Conservation (phyloP, 1,140 invertebrate species). For the Oryzaephilus surinamensis region DNA sequence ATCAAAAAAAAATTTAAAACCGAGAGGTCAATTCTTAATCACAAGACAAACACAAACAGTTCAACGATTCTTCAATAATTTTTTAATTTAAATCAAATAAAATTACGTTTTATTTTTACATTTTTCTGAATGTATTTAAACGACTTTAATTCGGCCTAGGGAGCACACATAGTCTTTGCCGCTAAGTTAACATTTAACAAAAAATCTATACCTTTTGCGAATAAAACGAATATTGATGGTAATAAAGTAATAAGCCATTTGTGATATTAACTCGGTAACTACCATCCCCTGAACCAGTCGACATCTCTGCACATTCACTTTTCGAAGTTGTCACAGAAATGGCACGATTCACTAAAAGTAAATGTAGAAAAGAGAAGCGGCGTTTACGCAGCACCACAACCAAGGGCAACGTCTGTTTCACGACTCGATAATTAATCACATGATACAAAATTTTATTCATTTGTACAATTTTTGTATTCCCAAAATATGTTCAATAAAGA, state of each 20-base stretch:
- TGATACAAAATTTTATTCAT: no score
- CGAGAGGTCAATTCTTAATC: no score
- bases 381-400: conserved; percentile 15
- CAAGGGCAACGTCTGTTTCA: conserved; percentile 11
- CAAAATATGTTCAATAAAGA: no score
- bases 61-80: no score
- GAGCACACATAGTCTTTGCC: neutral
- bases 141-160: conserved; percentile 1
- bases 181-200: neutral
- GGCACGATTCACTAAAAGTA: neutral
- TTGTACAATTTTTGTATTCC: no score
- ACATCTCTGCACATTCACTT: conserved; percentile 1
- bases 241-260: conserved; percentile 49
- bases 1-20: no score
- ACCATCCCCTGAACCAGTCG: conserved; percentile 1
- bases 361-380: conserved; percentile 7
- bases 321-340: neutral
- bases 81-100: neutral
- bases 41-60: no score
- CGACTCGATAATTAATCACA: no score
- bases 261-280: conserved; percentile 5
- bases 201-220: conserved; percentile 55
- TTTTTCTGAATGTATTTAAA: no score
- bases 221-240: conserved; percentile 62
- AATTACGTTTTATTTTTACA: neutral